Conservation (phyloP, 2,888 invertebrate species). For the Cheiracanthium punctorium region DNA sequence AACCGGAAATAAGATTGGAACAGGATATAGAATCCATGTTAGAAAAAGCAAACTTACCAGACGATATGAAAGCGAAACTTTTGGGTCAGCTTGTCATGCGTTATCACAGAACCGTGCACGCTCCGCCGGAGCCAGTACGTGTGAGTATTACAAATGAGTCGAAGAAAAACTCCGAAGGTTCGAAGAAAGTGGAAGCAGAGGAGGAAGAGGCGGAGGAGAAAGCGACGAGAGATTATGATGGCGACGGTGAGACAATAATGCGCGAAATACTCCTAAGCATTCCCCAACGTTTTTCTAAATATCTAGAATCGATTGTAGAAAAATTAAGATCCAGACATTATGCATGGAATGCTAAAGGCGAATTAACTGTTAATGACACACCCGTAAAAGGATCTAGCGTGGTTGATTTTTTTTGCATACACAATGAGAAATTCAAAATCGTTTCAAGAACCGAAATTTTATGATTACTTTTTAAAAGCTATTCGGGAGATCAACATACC, state of each 20-base stretch:
- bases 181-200: background rate
- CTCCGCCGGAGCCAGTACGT: background rate
- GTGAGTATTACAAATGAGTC: background rate
- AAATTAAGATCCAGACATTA: background rate
- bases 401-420: background rate
- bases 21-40: background rate
- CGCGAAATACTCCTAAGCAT: background rate
- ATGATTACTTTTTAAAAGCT: background rate
- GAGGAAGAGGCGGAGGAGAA: background rate
- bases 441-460: background rate
- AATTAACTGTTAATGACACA: background rate
- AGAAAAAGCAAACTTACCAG: background rate
- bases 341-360: background rate
- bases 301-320: background rate
- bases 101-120: background rate
- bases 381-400: background rate
- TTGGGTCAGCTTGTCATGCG: background rate
- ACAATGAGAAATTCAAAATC: background rate
- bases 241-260: background rate
- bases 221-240: too few relatives aligned
- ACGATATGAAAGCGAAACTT: background rate
- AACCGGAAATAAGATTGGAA: background rate
- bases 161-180: background rate
- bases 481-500: background rate
- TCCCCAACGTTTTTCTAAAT: background rate